These are phyloP conservation scores for Borostomias antarcticus DNA, from an alignment of 2,797 vertebrate genomes.

Conservation along the genomic window DNA sequence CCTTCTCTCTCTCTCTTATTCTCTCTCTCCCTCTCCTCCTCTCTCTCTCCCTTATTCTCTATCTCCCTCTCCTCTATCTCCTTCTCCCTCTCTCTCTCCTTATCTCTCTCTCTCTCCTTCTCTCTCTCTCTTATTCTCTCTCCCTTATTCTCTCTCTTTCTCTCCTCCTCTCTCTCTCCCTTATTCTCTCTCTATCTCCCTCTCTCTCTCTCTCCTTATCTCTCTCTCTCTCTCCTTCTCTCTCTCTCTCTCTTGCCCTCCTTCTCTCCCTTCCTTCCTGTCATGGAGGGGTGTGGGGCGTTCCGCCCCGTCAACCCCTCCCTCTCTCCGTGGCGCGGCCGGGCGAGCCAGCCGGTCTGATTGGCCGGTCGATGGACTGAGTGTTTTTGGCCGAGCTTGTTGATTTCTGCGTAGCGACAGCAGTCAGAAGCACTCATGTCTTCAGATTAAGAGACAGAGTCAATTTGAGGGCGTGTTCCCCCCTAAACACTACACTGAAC, in stretches of 20 bases:
- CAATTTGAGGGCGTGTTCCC: no score
- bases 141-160: background rate
- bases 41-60: conserved; percentile 22
- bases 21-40: conserved; percentile 9
- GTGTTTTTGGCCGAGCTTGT: no score
- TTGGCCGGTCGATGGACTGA: conserved; percentile 71
- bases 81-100: conserved; percentile 12
- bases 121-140: background rate
- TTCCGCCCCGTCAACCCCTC: no score
- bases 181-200: background rate
- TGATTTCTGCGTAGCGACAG: no score
- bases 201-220: conserved; percentile 13
- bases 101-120: background rate
- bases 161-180: background rate
- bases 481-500: no score
- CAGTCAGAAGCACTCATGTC: no score
- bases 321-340: no score
- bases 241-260: background rate
- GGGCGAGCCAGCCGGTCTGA: conserved; percentile 66
- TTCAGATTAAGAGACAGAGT: no score
- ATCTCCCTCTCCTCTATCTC: conserved; percentile 25
- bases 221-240: background rate
- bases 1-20: background rate
- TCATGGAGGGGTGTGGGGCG: no score
- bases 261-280: background rate